Conservation (phyloP, 1,140 invertebrate genomes). For the Eriocheir sinensis region DNA sequence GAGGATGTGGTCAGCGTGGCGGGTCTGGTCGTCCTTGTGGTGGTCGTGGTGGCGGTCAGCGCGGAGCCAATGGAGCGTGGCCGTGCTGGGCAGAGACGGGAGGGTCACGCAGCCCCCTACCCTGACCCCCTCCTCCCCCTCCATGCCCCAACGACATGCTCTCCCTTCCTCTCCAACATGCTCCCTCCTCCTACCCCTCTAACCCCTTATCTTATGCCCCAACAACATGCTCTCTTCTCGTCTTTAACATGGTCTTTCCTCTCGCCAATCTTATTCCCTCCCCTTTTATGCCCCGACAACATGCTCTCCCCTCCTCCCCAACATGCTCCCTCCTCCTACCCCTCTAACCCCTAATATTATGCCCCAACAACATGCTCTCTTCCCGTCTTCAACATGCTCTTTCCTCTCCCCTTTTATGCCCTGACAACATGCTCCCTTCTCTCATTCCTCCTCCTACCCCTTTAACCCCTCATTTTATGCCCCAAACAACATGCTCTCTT, state of each 20-base stretch:
- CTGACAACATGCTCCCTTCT: too few relatives aligned
- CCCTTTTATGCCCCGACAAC: background rate
- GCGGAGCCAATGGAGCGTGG: background rate
- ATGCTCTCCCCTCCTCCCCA: background rate
- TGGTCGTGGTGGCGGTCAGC: background rate
- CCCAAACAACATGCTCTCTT: too few relatives aligned
- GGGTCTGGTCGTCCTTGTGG: background rate
- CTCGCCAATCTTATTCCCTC: too few relatives aligned
- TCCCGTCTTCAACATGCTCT: background rate
- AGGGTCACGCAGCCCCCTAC: background rate
- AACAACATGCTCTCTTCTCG: too few relatives aligned
- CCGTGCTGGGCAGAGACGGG: background rate
- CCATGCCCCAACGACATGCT: background rate
- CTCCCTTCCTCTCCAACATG: background rate
- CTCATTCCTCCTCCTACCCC: too few relatives aligned
- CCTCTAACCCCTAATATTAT: too few relatives aligned
- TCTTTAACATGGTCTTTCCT: background rate
- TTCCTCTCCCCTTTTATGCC: background rate
- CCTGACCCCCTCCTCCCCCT: background rate
- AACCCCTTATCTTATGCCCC: too few relatives aligned
- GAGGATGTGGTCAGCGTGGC: background rate
- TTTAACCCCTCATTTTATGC: too few relatives aligned
- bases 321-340: too few relatives aligned
- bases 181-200: too few relatives aligned
- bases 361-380: too few relatives aligned